phyloP scores from a whole-genome alignment of 2,888 invertebrate species.

The Cheilosia vulpina region DNA sequence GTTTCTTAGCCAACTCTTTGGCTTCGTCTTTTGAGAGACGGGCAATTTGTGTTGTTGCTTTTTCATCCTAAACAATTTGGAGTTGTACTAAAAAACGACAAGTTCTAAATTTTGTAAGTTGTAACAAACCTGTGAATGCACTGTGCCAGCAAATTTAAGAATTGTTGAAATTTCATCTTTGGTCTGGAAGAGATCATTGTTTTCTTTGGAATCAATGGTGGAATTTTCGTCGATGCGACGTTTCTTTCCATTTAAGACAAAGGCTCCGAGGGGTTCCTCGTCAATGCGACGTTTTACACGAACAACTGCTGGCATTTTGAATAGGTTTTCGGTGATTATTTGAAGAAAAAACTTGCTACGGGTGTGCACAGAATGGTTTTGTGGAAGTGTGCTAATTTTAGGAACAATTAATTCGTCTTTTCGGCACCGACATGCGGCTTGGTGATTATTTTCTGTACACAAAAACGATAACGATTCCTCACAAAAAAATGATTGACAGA shows the following conservation, averaged over 20 bases:
- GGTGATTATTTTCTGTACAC: conserved; percentile 43
- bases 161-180: conserved; percentile 86
- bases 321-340: background rate
- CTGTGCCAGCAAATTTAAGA: conserved; percentile 89
- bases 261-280: conserved; percentile 88
- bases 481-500: conserved; percentile 20
- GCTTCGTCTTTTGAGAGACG: conserved; percentile 84
- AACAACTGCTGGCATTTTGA: conserved; percentile 85
- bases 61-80: conserved; percentile 82
- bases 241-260: conserved; percentile 89
- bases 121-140: conserved; percentile 86
- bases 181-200: conserved; percentile 55
- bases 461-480: conserved; percentile 48
- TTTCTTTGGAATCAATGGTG: conserved; percentile 45
- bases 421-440: conserved; percentile 33
- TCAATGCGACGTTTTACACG: conserved; percentile 89
- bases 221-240: conserved; percentile 85
- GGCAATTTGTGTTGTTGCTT: conserved; percentile 83
- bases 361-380: background rate
- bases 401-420: conserved; percentile 8
- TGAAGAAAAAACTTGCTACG: background rate
- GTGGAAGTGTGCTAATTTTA: background rate
- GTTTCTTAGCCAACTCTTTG: conserved; percentile 84
- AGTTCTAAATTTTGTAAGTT: background rate
- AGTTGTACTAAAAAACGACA: background rate